phyloP scores from a whole-genome alignment of 2,888 invertebrate genomes.

The Mactromeris polynyma region DNA sequence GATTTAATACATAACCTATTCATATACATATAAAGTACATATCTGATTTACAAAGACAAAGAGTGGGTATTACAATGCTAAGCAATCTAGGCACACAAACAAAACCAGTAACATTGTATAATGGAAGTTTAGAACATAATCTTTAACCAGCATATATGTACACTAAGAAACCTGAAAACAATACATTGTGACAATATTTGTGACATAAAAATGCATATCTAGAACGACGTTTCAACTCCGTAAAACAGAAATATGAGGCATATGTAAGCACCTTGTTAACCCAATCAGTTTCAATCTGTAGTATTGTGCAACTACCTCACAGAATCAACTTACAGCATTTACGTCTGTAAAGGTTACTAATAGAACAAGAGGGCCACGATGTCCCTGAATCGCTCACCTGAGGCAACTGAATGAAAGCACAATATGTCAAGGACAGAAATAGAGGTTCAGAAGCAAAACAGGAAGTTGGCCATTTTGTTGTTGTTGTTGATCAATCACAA shows the following conservation, averaged over 20 bases:
- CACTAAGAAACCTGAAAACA: neutral
- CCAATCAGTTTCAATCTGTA: neutral
- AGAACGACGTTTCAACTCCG: neutral
- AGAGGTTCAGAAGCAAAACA: no score
- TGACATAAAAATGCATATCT: neutral
- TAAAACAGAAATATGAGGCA: neutral
- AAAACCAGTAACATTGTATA: neutral
- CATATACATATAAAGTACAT: slow-evolving; percentile 22
- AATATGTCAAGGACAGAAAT: no score
- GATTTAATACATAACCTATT: slow-evolving; percentile 15
- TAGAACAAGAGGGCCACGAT: no score
- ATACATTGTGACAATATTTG: neutral
- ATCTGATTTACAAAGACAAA: slow-evolving; percentile 17
- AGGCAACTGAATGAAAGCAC: no score
- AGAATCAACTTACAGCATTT: no score
- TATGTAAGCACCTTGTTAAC: neutral
- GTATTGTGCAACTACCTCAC: no score
- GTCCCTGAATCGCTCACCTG: no score
- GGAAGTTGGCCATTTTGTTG: no score
- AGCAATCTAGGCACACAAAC: neutral
- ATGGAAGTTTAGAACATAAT: neutral
- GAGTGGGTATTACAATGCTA: neutral
- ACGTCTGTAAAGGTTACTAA: no score
- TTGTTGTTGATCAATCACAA: no score
- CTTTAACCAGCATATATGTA: neutral